Evolutionary conservation across 1,140 invertebrate species (phyloP).

Genomic region (Rhopalosiphum padi): DNA sequence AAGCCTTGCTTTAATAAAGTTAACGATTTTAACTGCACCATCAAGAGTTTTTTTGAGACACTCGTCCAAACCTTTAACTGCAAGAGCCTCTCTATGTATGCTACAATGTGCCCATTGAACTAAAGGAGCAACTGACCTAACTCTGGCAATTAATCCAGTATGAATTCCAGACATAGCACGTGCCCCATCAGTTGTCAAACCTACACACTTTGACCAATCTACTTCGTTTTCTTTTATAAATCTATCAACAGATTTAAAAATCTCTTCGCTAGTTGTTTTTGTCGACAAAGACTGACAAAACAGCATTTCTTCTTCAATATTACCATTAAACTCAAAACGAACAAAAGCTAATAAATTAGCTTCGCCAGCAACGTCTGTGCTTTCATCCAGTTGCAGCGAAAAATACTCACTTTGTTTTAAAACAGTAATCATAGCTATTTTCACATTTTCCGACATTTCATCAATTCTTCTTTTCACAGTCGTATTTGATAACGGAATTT

Average conservation of each 20-base stretch:
- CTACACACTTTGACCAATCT: constrained; percentile 52
- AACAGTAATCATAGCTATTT: constrained; percentile 20
- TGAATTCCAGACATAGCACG: constrained; percentile 42
- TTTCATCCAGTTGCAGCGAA: constrained; percentile 59
- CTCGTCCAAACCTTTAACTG: constrained; percentile 53
- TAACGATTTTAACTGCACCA: constrained; percentile 59
- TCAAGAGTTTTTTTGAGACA: constrained; percentile 57
- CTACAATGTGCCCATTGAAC: constrained; percentile 58
- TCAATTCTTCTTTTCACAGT: constrained; percentile 41
- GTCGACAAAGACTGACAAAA: constrained; percentile 16
- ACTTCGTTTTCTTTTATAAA: constrained; percentile 49
- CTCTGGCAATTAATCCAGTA: constrained; percentile 34
- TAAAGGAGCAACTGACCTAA: constrained; percentile 56
- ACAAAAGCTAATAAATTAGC: constrained; percentile 57
- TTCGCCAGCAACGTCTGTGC: constrained; percentile 54
- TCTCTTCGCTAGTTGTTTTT: constrained; percentile 32
- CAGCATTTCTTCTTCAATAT: constrained; percentile 46
- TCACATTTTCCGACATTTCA: background rate
- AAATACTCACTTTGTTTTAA: constrained; percentile 48
- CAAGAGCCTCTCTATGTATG: constrained; percentile 58
- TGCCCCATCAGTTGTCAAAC: constrained; percentile 50
- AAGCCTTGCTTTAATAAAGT: constrained; percentile 59
- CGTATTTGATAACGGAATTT: constrained; percentile 58
- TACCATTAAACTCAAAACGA: constrained; percentile 40
- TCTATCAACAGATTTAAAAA: constrained; percentile 35